Percentiles rank a stretch among this genome's conserved stretches.
Conservation (phyloP, 2,888 invertebrate species). For the Erannis defoliaria region DNA sequence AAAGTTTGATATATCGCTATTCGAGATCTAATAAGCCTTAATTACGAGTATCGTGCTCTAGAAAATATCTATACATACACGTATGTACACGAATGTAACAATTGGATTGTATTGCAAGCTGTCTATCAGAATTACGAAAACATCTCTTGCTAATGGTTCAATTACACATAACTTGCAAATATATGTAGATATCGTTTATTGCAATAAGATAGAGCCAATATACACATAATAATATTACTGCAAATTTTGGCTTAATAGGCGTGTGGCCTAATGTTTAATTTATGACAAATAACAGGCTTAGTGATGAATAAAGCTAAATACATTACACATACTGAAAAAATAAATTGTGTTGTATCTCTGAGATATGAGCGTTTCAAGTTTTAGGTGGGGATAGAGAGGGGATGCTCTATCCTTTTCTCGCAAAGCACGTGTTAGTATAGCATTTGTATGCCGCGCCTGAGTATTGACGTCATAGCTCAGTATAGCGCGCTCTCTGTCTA, state of each 20-base stretch:
- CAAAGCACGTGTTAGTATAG: too few relatives aligned
- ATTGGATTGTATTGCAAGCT: conserved; percentile 23
- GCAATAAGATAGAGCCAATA: background rate
- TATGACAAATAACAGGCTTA: too few relatives aligned
- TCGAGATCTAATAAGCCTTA: conserved; percentile 37
- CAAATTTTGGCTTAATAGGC: background rate
- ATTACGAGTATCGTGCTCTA: conserved; percentile 32
- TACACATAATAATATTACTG: background rate
- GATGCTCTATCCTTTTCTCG: too few relatives aligned
- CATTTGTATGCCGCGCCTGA: too few relatives aligned
- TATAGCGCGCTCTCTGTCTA: too few relatives aligned
- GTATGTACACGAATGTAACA: conserved; percentile 10
- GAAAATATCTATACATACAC: conserved; percentile 5
- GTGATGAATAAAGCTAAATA: too few relatives aligned
- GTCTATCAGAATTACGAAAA: conserved; percentile 28
- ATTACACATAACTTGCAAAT: conserved; percentile 9
- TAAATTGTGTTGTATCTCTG: too few relatives aligned
- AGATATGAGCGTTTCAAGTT: too few relatives aligned
- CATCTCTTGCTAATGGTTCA: conserved; percentile 11
- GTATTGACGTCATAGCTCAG: too few relatives aligned
- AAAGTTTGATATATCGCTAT: conserved; percentile 43
- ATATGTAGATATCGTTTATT: background rate
- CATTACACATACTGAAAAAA: too few relatives aligned
- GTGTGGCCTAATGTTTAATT: too few relatives aligned
- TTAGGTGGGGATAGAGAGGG: too few relatives aligned